These are phyloP conservation scores for Spea multiplicata DNA, from an alignment of 2,113 vertebrate species.

Conservation along the genomic window DNA sequence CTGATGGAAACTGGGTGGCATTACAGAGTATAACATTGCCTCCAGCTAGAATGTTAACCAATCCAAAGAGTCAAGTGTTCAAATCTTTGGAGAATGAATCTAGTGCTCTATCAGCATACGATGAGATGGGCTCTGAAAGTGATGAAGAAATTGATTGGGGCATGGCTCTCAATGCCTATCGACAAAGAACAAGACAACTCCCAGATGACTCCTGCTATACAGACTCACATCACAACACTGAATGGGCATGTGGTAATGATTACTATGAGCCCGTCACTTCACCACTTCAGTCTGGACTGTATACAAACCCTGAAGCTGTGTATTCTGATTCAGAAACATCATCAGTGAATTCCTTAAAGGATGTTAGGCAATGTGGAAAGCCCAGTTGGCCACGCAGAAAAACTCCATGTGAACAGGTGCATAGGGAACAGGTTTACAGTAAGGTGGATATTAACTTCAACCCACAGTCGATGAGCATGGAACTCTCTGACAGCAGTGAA, in stretches of 20 bases:
- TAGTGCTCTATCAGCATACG: conserved; percentile 78
- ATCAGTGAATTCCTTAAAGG: conserved; percentile 68
- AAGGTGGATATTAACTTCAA: conserved; percentile 92
- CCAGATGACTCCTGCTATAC: conserved; percentile 71
- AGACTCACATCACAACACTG: conserved; percentile 66
- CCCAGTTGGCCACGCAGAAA: conserved; percentile 66
- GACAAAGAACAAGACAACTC: conserved; percentile 58
- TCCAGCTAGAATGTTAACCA: conserved; percentile 75
- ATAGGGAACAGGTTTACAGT: conserved; percentile 56
- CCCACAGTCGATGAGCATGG: conserved; percentile 67
- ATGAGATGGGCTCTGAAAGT: conserved; percentile 80
- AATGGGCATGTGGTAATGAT: conserved; percentile 67
- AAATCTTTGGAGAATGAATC: conserved; percentile 81
- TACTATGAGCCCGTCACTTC: conserved; percentile 72
- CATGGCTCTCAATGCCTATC: conserved; percentile 62
- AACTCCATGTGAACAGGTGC: conserved; percentile 55
- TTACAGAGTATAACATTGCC: conserved; percentile 73
- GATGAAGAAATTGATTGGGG: conserved; percentile 76
- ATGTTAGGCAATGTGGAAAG: conserved; percentile 56
- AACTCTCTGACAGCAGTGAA: conserved; percentile 83
- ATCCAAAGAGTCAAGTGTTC: conserved; percentile 79
- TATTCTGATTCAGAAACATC: conserved; percentile 88
- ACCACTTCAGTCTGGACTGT: conserved; percentile 70
- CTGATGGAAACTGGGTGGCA: conserved; percentile 92
- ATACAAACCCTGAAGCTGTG: conserved; percentile 79